Percentiles rank a stretch among this genome's conserved stretches.
Conservation (phyloP, 1,140 invertebrate species). For the Cardiocondyla obscurior region DNA sequence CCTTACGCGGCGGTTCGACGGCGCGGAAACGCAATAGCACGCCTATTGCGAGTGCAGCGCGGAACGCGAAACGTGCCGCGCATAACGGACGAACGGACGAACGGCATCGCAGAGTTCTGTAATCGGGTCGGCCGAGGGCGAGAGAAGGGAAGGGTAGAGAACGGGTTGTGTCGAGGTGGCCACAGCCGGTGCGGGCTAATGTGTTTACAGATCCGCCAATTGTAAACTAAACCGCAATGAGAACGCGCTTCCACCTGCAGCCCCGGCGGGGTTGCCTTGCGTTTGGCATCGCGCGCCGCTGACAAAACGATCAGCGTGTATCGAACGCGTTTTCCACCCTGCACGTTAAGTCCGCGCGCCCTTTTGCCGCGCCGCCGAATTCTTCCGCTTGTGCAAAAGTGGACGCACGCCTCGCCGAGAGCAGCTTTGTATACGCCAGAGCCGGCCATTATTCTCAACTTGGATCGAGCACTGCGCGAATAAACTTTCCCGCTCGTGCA, state of each 20-base stretch:
- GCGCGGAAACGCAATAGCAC: not conserved
- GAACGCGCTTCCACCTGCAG: conserved; percentile 10
- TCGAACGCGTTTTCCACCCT: conserved; percentile 1
- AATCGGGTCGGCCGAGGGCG: not conserved
- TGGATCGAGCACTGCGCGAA: conserved; percentile 17
- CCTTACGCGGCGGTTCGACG: conserved; percentile 15
- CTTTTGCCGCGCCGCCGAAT: not conserved
- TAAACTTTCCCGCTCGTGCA: conserved; percentile 22
- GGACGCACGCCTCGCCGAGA: not conserved
- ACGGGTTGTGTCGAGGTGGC: conserved; percentile 60
- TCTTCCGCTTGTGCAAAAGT: not conserved
- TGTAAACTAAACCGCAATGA: conserved; percentile 65
- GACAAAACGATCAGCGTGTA: conserved; percentile 6
- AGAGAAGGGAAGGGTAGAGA: conserved; percentile 29
- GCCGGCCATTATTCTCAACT: conserved; percentile 34
- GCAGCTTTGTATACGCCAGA: conserved; percentile 19
- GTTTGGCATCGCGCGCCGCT: conserved; percentile 22
- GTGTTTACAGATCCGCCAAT: conserved; percentile 70
- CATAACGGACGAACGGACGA: conserved; percentile 31
- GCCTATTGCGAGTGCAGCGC: conserved; percentile 34
- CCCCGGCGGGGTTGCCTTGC: not conserved
- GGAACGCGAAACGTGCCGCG: conserved; percentile 44
- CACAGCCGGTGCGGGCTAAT: conserved; percentile 52
- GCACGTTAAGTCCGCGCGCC: not conserved
- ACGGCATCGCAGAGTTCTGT: not conserved